Conservation (phyloP, 2,888 invertebrate genomes). For the Hypomecis punctinalis region DNA sequence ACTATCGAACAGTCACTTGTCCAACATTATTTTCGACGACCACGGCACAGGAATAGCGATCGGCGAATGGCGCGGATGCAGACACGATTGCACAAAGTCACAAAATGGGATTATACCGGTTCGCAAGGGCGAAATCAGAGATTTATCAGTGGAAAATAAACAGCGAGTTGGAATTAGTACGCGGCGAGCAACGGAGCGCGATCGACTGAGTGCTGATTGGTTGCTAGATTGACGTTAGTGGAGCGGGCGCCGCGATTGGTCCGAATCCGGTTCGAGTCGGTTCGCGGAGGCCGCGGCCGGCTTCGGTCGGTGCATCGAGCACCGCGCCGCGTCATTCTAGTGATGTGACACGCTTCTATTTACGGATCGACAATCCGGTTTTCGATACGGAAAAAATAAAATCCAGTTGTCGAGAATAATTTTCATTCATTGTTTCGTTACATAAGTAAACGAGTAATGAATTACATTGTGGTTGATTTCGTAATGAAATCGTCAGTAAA, state of each 20-base stretch:
- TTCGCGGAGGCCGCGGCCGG: slow-evolving; percentile 76
- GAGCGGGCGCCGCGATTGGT: slow-evolving; percentile 73
- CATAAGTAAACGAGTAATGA: slow-evolving; percentile 5
- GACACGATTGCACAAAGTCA: slow-evolving; percentile 36
- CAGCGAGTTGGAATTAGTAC: slow-evolving; percentile 57
- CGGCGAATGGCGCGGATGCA: slow-evolving; percentile 37
- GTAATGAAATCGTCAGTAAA: not conserved
- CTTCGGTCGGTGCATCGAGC: slow-evolving; percentile 72
- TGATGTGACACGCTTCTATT: slow-evolving; percentile 56
- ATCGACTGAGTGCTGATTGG: slow-evolving; percentile 80
- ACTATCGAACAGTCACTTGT: slow-evolving; percentile 57
- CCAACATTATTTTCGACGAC: slow-evolving; percentile 72
- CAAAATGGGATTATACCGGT: slow-evolving; percentile 57
- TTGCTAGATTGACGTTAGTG: slow-evolving; percentile 73
- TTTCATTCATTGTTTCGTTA: slow-evolving; percentile 4
- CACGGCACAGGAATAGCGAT: slow-evolving; percentile 46
- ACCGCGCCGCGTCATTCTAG: slow-evolving; percentile 57
- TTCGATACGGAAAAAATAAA: slow-evolving; percentile 5
- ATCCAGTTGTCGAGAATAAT: not conserved
- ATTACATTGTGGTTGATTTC: slow-evolving; percentile 1
- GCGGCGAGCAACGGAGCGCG: slow-evolving; percentile 58
- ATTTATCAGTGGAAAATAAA: slow-evolving; percentile 57
- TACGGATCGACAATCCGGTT: slow-evolving; percentile 17
- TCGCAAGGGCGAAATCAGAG: slow-evolving; percentile 47
- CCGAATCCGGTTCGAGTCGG: slow-evolving; percentile 77